Evolutionary conservation across 2,797 vertebrate genomes (phyloP), one percentile per base, ranked within the genome.

Genomic region (Nothura maculosa): DNA sequence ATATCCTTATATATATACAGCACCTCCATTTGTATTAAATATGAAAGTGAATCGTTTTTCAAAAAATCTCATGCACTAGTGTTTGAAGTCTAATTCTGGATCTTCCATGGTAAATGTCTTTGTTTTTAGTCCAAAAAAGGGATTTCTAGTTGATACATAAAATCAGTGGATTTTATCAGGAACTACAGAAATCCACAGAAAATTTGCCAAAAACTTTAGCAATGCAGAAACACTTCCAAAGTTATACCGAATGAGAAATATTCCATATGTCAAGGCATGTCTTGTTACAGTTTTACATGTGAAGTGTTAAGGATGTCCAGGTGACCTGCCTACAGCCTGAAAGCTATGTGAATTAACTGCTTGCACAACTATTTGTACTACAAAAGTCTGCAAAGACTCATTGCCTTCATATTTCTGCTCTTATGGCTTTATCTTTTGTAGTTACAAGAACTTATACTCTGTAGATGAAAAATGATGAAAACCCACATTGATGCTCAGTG

Each of bases 381-480:
- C 36, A 63, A 76, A 82, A 62, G 22, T 58, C 45, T 85, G 32
- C 67, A 64, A 82, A 87, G 24, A 40, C 8, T 27, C 87, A 75
- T 21, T 81, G 55, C 38, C 14, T 91, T 82, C 48, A 18, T 68
- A 62, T 58, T 28, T 36, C 50, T 85, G 73, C 57, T 74, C 42
- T 83, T 14, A 6, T 4, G 40, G 17, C 10, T 75, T 94, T 90
- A 85, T 94, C 84, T 85, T 90, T 57, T 50, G 34, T 62, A 85
- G 66, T 63, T 89, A 14, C 27, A 85, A 68, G 45, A 93, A 60
- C 47, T 7, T 76, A 7, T 43, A 69, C 58, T 81, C 69, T 76
- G 50, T 32, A 73, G 50, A 87, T 74, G 79, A 85, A 60, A 76
- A 93, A 89, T 63, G 21, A 30, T 73, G 55, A 62, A 93, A 88